Evolutionary conservation across 1,140 invertebrate species (phyloP).

Genomic region (Penaeus japonicus): DNA sequence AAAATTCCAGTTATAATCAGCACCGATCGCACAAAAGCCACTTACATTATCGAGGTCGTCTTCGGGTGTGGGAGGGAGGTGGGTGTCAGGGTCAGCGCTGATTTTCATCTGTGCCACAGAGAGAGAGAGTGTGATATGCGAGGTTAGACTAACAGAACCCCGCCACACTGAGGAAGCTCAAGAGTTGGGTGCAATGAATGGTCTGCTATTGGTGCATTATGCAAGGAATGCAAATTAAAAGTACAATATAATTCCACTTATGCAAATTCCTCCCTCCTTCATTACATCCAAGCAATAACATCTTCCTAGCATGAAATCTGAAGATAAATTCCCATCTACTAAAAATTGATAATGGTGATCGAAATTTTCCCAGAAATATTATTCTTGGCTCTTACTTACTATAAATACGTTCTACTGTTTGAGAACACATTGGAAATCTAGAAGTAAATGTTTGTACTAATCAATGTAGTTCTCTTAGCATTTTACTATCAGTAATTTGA

Average conservation of each 20-base stretch:
- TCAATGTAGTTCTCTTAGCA: no score
- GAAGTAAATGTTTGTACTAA: no score
- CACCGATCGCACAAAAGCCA: background rate
- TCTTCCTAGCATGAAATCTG: background rate
- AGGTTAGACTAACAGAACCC: slow-evolving; percentile 23
- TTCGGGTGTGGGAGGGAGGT: slow-evolving; percentile 40
- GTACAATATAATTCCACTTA: background rate
- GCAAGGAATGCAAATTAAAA: background rate
- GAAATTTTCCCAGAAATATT: no score
- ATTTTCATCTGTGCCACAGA: slow-evolving; percentile 46
- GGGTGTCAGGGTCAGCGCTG: slow-evolving; percentile 37
- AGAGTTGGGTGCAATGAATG: background rate
- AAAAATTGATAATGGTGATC: no score
- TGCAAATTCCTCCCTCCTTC: background rate
- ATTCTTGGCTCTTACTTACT: no score
- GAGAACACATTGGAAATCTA: no score
- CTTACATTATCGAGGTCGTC: slow-evolving; percentile 43
- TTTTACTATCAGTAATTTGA: no score
- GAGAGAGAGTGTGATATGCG: slow-evolving; percentile 14
- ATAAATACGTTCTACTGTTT: no score
- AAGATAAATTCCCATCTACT: background rate
- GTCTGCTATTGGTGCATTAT: background rate
- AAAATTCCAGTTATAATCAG: background rate
- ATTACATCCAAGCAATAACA: background rate
- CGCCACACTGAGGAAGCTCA: background rate